Conservation (phyloP, 2,113 vertebrate genomes). For the Pagrus major region DNA sequence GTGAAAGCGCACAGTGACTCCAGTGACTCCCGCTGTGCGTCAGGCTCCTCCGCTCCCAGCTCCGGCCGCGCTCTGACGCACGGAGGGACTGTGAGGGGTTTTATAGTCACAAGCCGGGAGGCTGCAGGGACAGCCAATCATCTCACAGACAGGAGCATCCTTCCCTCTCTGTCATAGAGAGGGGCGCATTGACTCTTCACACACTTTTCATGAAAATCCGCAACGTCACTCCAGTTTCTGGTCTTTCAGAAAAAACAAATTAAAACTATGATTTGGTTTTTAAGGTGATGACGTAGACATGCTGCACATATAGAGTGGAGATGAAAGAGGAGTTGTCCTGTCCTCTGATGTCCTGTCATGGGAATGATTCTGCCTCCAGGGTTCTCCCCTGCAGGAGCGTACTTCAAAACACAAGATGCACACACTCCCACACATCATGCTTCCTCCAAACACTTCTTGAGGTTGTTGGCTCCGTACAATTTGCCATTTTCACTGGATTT, state of each 20-base stretch:
- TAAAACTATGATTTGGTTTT: neutral
- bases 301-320: neutral
- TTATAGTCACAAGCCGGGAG: conserved; percentile 63
- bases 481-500: neutral
- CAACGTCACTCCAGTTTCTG: neutral
- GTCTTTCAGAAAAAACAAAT: neutral
- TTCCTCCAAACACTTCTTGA: neutral
- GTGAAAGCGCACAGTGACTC: neutral
- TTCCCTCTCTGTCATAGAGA: neutral
- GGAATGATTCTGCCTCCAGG: conserved; percentile 15
- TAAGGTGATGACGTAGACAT: neutral
- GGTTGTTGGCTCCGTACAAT: neutral
- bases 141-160: conserved; percentile 22
- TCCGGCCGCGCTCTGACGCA: conserved; percentile 34
- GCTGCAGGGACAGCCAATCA: conserved; percentile 71
- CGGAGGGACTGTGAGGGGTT: neutral
- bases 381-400: neutral
- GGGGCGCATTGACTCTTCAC: neutral
- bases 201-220: neutral
- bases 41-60: neutral
- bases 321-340: conserved; percentile 7
- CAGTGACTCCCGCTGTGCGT: neutral
- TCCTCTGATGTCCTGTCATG: conserved; percentile 2
- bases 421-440: neutral
- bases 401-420: conserved; percentile 3